phyloP scores from a whole-genome alignment of 2,888 invertebrate species.

The Agriopis marginaria region DNA sequence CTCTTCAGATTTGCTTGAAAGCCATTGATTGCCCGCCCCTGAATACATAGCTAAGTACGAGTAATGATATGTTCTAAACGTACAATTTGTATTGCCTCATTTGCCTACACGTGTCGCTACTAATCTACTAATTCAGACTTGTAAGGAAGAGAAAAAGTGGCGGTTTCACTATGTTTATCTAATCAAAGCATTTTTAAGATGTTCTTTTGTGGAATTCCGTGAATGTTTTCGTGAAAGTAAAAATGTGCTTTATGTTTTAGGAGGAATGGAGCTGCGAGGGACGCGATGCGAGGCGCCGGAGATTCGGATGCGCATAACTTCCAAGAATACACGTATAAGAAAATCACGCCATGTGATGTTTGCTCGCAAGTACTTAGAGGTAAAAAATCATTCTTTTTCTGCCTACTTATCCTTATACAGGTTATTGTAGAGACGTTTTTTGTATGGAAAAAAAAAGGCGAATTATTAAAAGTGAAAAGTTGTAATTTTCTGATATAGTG shows the following conservation, averaged over 20 bases:
- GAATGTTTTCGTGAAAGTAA: slow-evolving; percentile 30
- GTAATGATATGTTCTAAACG: slow-evolving; percentile 15
- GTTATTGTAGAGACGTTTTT: too few relatives aligned
- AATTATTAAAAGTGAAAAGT: too few relatives aligned
- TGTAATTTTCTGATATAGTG: too few relatives aligned
- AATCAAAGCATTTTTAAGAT: slow-evolving; percentile 18
- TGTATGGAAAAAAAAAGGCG: too few relatives aligned
- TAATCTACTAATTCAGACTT: slow-evolving; percentile 15
- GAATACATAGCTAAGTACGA: slow-evolving; percentile 25
- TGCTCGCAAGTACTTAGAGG: slow-evolving; percentile 97
- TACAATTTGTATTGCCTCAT: slow-evolving; percentile 10
- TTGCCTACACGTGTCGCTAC: slow-evolving; percentile 6
- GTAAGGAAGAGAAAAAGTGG: slow-evolving; percentile 18
- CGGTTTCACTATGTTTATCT: slow-evolving; percentile 20
- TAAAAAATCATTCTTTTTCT: slow-evolving; percentile 58
- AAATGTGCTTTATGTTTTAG: slow-evolving; percentile 71
- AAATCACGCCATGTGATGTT: slow-evolving; percentile 97
- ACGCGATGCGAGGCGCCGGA: slow-evolving; percentile 85
- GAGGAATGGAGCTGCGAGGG: slow-evolving; percentile 91
- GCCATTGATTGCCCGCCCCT: slow-evolving; percentile 50
- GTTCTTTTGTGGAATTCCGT: slow-evolving; percentile 23
- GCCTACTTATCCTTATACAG: too few relatives aligned
- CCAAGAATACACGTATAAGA: slow-evolving; percentile 98
- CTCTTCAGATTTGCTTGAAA: slow-evolving; percentile 53
- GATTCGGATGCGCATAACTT: slow-evolving; percentile 93